These are phyloP conservation scores for Brachyistius frenatus DNA, from an alignment of 2,113 vertebrate genomes.

Conservation along the genomic window DNA sequence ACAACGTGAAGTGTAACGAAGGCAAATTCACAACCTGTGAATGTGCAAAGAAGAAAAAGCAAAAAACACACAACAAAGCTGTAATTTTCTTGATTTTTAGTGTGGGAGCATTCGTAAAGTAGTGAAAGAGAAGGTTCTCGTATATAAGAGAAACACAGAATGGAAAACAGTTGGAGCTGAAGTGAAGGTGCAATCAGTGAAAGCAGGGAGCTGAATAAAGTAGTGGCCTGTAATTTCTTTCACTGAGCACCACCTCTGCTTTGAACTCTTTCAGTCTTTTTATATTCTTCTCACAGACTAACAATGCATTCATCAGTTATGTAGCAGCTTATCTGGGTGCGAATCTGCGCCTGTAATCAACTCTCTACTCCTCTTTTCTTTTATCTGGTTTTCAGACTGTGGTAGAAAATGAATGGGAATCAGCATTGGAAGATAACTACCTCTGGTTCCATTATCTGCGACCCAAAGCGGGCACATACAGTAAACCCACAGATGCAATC, in stretches of 20 bases:
- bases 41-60: background rate
- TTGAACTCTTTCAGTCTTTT: conserved; percentile 32
- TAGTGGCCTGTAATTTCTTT: conserved; percentile 12
- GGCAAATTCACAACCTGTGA: background rate
- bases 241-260: conserved; percentile 10
- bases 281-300: conserved; percentile 24
- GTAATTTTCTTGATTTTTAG: conserved; percentile 5
- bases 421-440: conserved; percentile 20
- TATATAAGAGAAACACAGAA: conserved; percentile 16
- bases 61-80: conserved; percentile 3
- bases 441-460: conserved; percentile 16
- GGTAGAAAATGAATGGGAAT: conserved; percentile 41
- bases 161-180: conserved; percentile 7
- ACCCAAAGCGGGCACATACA: background rate
- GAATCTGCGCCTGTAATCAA: conserved; percentile 52
- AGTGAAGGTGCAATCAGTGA: conserved; percentile 15
- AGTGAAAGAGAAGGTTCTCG: background rate
- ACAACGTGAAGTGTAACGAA: conserved; percentile 4
- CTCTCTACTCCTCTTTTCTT: conserved; percentile 16
- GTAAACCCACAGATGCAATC: background rate
- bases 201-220: conserved; percentile 3
- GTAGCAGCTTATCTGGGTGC: conserved; percentile 35
- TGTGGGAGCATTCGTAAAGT: conserved; percentile 1
- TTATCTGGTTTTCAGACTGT: conserved; percentile 22
- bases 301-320: conserved; percentile 25